Evolutionary conservation across 2,113 vertebrate genomes (phyloP).

Genomic region (Nerophis lumbriciformis): DNA sequence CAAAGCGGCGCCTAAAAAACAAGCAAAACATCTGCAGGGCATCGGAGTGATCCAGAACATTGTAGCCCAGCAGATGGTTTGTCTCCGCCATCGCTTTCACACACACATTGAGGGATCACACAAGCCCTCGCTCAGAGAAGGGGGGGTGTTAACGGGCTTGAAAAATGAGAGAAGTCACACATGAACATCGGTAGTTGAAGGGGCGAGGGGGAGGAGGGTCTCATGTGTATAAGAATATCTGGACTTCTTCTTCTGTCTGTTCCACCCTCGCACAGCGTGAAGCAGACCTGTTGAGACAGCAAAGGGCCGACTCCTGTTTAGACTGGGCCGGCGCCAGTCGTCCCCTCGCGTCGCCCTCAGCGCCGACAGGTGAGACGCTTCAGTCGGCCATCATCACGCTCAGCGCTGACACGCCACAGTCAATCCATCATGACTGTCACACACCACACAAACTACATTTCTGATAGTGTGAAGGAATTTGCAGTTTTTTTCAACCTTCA

Average conservation of each 20-base stretch:
- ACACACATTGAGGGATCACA: conserved; percentile 24
- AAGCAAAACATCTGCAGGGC: conserved; percentile 65
- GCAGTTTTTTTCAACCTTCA: not conserved
- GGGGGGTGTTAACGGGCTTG: not conserved
- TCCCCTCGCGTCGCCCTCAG: conserved; percentile 44
- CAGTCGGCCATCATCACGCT: conserved; percentile 63
- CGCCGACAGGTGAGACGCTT: conserved; percentile 65
- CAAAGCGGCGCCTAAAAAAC: conserved; percentile 56
- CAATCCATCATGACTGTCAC: conserved; percentile 55
- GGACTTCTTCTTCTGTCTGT: conserved; percentile 21
- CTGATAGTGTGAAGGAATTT: conserved; percentile 24
- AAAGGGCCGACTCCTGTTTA: conserved; percentile 62
- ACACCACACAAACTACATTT: conserved; percentile 6
- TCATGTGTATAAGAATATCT: conserved; percentile 1
- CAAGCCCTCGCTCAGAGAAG: conserved; percentile 3
- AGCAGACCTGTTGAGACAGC: conserved; percentile 63
- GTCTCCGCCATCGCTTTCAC: conserved; percentile 57
- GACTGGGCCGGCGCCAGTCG: conserved; percentile 67
- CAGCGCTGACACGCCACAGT: conserved; percentile 47
- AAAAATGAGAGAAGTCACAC: conserved; percentile 4
- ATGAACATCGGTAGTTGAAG: conserved; percentile 6
- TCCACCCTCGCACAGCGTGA: conserved; percentile 24
- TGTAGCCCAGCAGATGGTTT: conserved; percentile 62
- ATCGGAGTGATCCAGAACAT: conserved; percentile 22
- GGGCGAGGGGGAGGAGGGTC: not conserved